Evolutionary conservation across 1,140 invertebrate genomes (phyloP), one percentile per base, ranked within the genome.

Genomic region (Metaphire vulgaris): DNA sequence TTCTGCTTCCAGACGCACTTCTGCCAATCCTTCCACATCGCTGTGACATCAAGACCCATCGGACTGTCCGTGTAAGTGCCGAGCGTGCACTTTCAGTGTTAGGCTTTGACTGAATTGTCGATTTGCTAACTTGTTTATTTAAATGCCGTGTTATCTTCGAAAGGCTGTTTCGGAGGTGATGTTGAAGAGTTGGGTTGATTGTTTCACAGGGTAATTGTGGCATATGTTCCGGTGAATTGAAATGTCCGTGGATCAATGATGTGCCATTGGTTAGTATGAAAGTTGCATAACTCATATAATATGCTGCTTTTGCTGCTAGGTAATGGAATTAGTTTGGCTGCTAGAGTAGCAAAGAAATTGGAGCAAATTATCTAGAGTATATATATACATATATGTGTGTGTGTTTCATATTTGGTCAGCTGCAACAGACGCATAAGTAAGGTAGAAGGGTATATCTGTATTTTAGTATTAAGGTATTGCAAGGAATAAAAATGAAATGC

Each of bases 1-100:
- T 83, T 0, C 78, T 83, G 2, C 74, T 83, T 34, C 82, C 83
- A 21, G 74, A 64, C 0, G 68, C 74, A 32, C 76, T 81, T 2
- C 76, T 78, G 16, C 32, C 78, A 29, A 78, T 83, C 0, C 32
- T 83, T 15, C 82, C 82, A 14, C 78, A 81, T 56, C 77, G 78
- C 29, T 84, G 82, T 79, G 79, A 81, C 75, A n/a, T 77, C 12
- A 41, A 66, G 32, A 77, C 56, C 0, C 70, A 69, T 32, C 71
- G 66, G 69, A 70, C 68, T 14, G 75, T 83, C 26, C 72, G 69
- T 75, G 82, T 83, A 78, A 73, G 78, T 76, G 75, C n/a, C 16
- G n/a, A 21, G 33, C 29, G 33, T 34, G 12, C 2, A 15, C 70
- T 26, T 2, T 2, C n/a, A 31, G 14, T 69, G 2, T 26, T 14